Base-by-base conservation (phyloP, 2,888 invertebrate genomes). In the Diarsia dahlii region DNA sequence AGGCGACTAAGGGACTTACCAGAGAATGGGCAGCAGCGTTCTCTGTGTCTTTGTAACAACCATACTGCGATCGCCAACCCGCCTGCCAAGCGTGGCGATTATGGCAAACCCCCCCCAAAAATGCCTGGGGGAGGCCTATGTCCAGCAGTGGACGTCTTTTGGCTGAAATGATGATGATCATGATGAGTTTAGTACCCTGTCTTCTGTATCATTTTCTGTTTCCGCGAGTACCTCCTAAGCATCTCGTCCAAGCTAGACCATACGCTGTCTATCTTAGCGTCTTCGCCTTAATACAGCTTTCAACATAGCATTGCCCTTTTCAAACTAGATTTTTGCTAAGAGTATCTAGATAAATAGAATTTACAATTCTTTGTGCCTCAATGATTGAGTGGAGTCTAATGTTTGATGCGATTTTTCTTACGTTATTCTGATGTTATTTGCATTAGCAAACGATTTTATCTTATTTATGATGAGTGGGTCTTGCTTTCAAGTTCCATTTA, bases 301-400 rank as follows among this genome's bases (percentile, higher is more conserved):
- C 56, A 20, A 66, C 20, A n/a, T 12, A 48, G 3, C 58, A 71
- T 65, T 28, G 48, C 68, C 68, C 46, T 66, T 66, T 65, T 60
- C 28, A 56, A 71, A 69, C 13, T 66, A 54, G 3, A 58, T 50
- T 64, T 69, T 48, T 69, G 28, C 39, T 56, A 56, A 60, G 45
- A 68, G 46, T 52, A 50, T 52, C 39, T 73, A 64, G 52, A 56
- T 71, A 63, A 69, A 78, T 72, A 15, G 48, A 72, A 74, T 78
- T 78, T 8, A 34, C n/a, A n/a, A 64, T 54, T 60, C 12, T 70
- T 71, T 46, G 20, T 23, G 54, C 15, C 18, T 74, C 54, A 50
- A 28, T 68, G n/a, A 73, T 67, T 58, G 46, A 81, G 77, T 68
- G 28, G 1, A 34, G 45, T 77, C 13, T 67, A 45, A 70, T 63